phyloP scores from a whole-genome alignment of 2,888 invertebrate genomes.

The Ornithoptera alexandrae region DNA sequence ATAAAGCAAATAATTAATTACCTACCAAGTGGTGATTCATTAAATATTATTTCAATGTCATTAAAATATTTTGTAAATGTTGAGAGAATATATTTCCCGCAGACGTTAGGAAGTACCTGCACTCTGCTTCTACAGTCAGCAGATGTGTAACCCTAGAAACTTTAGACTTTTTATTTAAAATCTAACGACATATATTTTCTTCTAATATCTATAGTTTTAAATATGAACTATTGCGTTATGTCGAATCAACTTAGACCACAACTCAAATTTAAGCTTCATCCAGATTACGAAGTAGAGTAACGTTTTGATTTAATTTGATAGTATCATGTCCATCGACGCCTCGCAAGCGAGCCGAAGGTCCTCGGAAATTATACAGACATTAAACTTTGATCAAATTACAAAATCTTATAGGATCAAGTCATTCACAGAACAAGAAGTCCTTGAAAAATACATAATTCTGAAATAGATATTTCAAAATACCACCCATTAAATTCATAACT shows the following conservation, averaged over 20 bases:
- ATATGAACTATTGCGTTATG: not conserved
- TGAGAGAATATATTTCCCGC: too few relatives aligned
- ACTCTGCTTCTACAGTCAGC: too few relatives aligned
- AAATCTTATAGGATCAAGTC: conserved; percentile 25
- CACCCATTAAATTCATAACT: not conserved
- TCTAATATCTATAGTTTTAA: not conserved
- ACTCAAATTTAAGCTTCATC: not conserved
- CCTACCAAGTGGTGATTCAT: too few relatives aligned
- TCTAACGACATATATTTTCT: too few relatives aligned
- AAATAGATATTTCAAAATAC: conserved; percentile 9
- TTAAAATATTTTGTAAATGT: too few relatives aligned
- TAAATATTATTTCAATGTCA: too few relatives aligned
- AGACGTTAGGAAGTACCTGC: too few relatives aligned
- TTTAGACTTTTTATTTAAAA: not conserved
- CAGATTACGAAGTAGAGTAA: not conserved
- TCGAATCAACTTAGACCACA: not conserved
- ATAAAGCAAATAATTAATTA: too few relatives aligned
- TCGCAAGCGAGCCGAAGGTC: conserved; percentile 18
- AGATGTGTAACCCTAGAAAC: not conserved
- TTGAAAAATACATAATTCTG: conserved; percentile 23
- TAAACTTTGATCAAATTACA: conserved; percentile 14
- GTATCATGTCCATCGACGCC: conserved; percentile 4
- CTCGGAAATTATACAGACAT: conserved; percentile 14
- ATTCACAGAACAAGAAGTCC: conserved; percentile 14
- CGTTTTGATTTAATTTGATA: not conserved